Percentiles rank a stretch among this genome's conserved stretches.
These are phyloP conservation scores for Aphidius colemani DNA, from an alignment of 2,888 invertebrate species.

Conservation along the genomic window DNA sequence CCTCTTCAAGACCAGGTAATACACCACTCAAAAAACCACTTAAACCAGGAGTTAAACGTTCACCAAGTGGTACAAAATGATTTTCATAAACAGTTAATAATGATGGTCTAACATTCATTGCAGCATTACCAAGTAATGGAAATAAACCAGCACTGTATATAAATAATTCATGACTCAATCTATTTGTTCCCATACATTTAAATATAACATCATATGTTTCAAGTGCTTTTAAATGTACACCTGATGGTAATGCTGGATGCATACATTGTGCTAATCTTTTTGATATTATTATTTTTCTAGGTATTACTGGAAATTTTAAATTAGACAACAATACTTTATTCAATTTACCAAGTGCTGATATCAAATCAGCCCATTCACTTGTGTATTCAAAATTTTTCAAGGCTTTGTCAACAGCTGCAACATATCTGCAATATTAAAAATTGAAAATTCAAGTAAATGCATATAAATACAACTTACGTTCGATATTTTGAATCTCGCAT, in stretches of 20 bases:
- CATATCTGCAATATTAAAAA: constrained; percentile 62
- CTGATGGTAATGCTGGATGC: constrained; percentile 89
- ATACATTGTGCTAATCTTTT: constrained; percentile 92
- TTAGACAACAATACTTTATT: constrained; percentile 84
- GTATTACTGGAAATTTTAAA: constrained; percentile 83
- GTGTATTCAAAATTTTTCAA: constrained; percentile 89
- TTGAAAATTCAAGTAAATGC: too few relatives aligned
- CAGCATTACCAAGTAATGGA: constrained; percentile 85
- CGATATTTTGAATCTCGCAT: constrained; percentile 83
- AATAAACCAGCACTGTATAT: constrained; percentile 84
- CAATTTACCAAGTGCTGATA: constrained; percentile 85
- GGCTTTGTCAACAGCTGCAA: constrained; percentile 83
- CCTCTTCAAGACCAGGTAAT: constrained; percentile 85
- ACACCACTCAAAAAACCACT: constrained; percentile 88
- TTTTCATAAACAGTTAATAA: constrained; percentile 83
- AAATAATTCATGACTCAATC: constrained; percentile 80
- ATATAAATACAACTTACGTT: constrained; percentile 63
- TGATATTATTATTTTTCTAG: constrained; percentile 83
- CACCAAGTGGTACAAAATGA: constrained; percentile 83
- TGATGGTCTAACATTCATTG: constrained; percentile 85
- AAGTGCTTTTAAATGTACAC: constrained; percentile 88
- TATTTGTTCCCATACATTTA: constrained; percentile 81
- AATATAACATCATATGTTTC: constrained; percentile 92
- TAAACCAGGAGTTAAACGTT: constrained; percentile 76
- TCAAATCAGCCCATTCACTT: constrained; percentile 94